A percentile compares a stretch with the other conserved stretches of the same genome.
Evolutionary conservation across 2,113 vertebrate genomes (phyloP).

Genomic region (Sula dactylatra): DNA sequence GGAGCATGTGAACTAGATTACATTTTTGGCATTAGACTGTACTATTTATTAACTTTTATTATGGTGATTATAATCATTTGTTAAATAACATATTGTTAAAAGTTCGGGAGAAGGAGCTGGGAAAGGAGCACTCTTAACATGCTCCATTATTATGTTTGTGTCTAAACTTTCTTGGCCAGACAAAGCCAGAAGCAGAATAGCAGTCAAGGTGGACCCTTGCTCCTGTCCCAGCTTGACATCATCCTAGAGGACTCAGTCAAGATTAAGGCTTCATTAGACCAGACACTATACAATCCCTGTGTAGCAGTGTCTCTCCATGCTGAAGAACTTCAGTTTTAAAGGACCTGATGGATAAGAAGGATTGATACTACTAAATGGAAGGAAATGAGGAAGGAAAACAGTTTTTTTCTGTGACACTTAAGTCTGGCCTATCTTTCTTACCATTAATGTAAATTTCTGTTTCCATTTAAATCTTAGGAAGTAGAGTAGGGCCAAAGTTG

Average conservation of each 20-base stretch:
- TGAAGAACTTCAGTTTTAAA: neutral
- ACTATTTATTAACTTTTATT: neutral
- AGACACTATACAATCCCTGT: neutral
- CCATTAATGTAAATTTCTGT: conserved; percentile 1
- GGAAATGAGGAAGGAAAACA: neutral
- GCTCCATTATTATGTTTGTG: neutral
- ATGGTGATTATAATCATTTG: neutral
- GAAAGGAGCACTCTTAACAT: neutral
- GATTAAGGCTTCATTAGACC: neutral
- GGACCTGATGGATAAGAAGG: neutral
- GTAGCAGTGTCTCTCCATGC: neutral
- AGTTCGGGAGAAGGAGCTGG: neutral
- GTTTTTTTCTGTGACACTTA: neutral
- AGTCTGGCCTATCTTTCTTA: neutral
- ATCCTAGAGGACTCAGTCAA: neutral
- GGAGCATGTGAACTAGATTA: neutral
- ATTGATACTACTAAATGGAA: neutral
- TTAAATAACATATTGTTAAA: neutral
- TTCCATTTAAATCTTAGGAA: conserved; percentile 27
- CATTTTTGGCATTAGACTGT: neutral
- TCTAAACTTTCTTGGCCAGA: neutral
- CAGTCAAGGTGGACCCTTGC: neutral
- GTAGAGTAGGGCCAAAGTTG: neutral
- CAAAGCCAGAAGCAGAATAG: neutral
- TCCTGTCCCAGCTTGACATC: neutral